phyloP scores from a whole-genome alignment of 2,888 invertebrate species.

The Iselma pallidipennis region DNA sequence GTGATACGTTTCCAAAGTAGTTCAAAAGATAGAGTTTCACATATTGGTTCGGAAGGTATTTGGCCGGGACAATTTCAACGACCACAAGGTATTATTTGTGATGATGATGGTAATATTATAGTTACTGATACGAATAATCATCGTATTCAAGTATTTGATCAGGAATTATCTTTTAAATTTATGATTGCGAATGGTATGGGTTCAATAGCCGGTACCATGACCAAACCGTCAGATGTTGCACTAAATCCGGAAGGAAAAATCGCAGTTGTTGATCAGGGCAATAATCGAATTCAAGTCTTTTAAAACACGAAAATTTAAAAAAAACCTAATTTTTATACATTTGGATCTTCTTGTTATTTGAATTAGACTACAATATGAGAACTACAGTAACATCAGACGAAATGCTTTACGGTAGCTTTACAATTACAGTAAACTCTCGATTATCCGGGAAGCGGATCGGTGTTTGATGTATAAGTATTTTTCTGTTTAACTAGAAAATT shows the following conservation, averaged over 20 bases:
- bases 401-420: no score
- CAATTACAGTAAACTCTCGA: no score
- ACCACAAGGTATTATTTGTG: background rate
- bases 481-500: no score
- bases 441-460: no score
- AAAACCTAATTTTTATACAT: no score
- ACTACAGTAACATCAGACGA: no score
- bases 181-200: background rate
- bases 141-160: background rate
- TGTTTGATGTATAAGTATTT: no score
- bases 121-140: background rate
- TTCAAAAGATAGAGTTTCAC: constrained; percentile 28
- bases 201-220: background rate
- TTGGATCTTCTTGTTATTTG: no score
- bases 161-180: background rate
- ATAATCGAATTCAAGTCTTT: background rate
- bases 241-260: background rate
- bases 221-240: background rate
- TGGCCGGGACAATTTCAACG: background rate
- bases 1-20: constrained; percentile 75
- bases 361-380: no score
- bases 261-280: background rate
- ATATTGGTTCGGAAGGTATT: background rate
- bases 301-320: background rate
- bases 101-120: background rate